Evolutionary conservation across 2,888 invertebrate species (phyloP), one percentile per base, ranked within the genome.

Genomic region (Cremastobaeus sp.): DNA sequence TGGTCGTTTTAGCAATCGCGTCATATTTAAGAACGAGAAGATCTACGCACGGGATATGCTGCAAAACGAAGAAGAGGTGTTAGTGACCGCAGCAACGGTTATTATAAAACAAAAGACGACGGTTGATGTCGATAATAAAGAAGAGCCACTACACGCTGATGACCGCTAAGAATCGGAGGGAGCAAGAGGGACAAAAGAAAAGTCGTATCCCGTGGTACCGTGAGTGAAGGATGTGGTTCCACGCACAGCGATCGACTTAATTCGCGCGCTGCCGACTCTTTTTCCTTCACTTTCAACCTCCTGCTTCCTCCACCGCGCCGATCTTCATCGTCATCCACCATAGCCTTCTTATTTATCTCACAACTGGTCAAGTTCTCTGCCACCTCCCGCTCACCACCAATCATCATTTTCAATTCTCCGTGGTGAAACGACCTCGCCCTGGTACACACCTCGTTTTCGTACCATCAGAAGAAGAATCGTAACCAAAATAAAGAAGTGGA

Each of bases 241-340:
- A 86, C 86, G 86, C 86, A 86, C 83, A 77, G 81, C 85, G 86
- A 86, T 86, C 85, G 84, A 85, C 85, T 86, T 86, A 86, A 86
- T 86, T 86, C 85, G 85, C 84, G 83, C 82, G 78, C 83, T 83
- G 80, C 79, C 78, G 80, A 80, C 81, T 81, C 79, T 82, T 81
- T 81, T 82, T 79, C 78, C 78, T 77, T 76, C 59, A 57, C 78
- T 65, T 79, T 76, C 79, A 60, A 47, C 59, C 76, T 75, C 50
- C 71, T 65, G 71, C 52, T 74, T 57, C 76, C 65, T 70, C 48
- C 68, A 34, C 65, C 59, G 69, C 71, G 39, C 57, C 76, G 69
- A 71, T 74, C 74, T 77, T 66, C 71, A 37, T 75, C 70, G 70
- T 50, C 64, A 69, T 76, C 74, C 74, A 65, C 77, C 78, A 72